Conservation (phyloP, 2,888 invertebrate genomes). For the Polietes domitor region DNA sequence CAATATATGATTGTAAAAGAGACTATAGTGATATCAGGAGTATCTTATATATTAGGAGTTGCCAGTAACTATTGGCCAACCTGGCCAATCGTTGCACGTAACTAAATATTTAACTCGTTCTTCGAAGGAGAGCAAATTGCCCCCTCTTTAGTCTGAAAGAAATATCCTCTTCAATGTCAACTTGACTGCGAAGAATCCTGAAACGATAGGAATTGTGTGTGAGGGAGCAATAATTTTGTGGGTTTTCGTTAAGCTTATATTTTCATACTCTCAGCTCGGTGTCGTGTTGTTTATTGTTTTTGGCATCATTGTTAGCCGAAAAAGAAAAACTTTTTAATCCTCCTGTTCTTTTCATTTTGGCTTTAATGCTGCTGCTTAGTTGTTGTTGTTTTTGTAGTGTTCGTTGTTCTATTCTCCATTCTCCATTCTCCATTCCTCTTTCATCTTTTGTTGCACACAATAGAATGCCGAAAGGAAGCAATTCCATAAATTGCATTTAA, state of each 20-base stretch:
- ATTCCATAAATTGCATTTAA: conserved; percentile 50
- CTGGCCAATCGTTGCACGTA: neutral
- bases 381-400: neutral
- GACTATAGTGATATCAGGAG: too few relatives aligned
- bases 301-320: conserved; percentile 74
- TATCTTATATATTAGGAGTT: too few relatives aligned
- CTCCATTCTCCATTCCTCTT: neutral
- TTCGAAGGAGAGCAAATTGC: neutral
- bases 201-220: neutral
- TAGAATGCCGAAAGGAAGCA: conserved; percentile 29
- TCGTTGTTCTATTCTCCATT: neutral
- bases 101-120: neutral
- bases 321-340: conserved; percentile 71
- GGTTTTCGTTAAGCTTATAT: conserved; percentile 70
- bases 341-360: conserved; percentile 41
- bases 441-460: conserved; percentile 44
- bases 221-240: conserved; percentile 76
- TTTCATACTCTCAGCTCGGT: conserved; percentile 74
- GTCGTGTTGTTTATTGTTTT: conserved; percentile 76
- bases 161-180: conserved; percentile 41
- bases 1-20: too few relatives aligned
- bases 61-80: conserved; percentile 10
- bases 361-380: neutral
- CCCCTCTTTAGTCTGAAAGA: neutral
- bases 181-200: neutral